Base-by-base conservation (phyloP, 2,797 vertebrate genomes). In the Ctenosaura bakeri region DNA sequence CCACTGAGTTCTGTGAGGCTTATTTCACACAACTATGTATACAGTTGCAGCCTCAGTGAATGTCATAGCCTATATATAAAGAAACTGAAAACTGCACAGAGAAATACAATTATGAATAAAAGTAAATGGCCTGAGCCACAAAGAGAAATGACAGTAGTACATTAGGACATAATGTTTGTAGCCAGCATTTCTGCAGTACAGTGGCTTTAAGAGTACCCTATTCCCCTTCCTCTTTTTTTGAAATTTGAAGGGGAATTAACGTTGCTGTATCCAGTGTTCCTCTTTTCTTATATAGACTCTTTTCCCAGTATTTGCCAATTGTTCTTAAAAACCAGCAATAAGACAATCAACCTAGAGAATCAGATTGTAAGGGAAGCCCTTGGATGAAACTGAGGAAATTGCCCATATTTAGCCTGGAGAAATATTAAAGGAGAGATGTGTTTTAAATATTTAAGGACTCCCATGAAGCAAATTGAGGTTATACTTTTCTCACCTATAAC, bases 361-460 rank as follows among this genome's bases (percentile, higher is more conserved):
- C 8, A 46, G 26, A 20, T 66, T 80, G 10, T 66, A 66, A 66
- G 42, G 26, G 59, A 64, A 86, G 35, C 13, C 7, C 20, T 42
- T 42, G 62, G 35, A 77, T 29, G 54, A 59, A 46, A 74, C 74
- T 74, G 38, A 59, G 81, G 87, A 35, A 76, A 79, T 7, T 18
- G 71, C 38, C 69, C 85, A 50, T 54, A 78, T 78, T 89, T 89
- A 69, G 46, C 74, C 83, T 54, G 46, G 54, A 66, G 32, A 54
- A 77, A 56, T 54, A 35, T 69, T 85, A 69, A 66, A 79, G 35
- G 18, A 42, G 26, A 24, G n/a, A 7, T 46, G 32, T 78, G 4
- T 79, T 90, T 85, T 32, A 69, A 16, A 38, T 54, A 69, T 69
- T 80, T 69, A 80, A 80, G n/a, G 10, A 9, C 35, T 80, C 2